phyloP scores from a whole-genome alignment of 2,888 invertebrate genomes.

The Campoletis raptor region DNA sequence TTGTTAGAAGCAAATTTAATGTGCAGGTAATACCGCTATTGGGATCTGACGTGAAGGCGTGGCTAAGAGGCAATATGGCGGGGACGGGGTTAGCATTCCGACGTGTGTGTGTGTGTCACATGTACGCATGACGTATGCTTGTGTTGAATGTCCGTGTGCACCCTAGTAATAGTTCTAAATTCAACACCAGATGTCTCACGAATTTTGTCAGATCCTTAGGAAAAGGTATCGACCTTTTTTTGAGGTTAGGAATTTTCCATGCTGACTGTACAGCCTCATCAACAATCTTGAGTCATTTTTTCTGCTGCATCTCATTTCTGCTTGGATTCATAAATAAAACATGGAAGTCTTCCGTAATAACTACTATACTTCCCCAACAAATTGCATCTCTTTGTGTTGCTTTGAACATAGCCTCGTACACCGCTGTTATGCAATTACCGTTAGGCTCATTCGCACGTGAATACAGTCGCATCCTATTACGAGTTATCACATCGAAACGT shows the following conservation, averaged over 20 bases:
- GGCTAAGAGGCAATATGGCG: too few relatives aligned
- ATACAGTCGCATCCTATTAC: conserved; percentile 39
- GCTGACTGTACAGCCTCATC: neutral
- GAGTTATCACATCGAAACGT: conserved; percentile 30
- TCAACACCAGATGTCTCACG: too few relatives aligned
- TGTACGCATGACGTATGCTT: too few relatives aligned
- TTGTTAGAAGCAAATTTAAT: neutral
- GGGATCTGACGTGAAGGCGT: too few relatives aligned
- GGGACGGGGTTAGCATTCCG: too few relatives aligned
- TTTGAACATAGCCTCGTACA: neutral
- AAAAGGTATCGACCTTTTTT: neutral
- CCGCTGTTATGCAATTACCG: conserved; percentile 53
- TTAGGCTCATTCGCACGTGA: conserved; percentile 36
- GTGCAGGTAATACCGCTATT: neutral
- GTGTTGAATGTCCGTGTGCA: too few relatives aligned
- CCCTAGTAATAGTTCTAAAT: too few relatives aligned
- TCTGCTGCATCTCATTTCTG: neutral
- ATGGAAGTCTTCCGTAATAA: conserved; percentile 23
- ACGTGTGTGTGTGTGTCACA: too few relatives aligned
- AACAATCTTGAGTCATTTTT: neutral
- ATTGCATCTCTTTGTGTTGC: conserved; percentile 11
- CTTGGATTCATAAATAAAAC: conserved; percentile 11
- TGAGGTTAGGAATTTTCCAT: neutral
- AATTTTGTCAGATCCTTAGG: too few relatives aligned
- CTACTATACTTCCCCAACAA: neutral